Conservation (phyloP, 53 echinoderm and acorn worm genomes). For the Holothuria scabra region DNA sequence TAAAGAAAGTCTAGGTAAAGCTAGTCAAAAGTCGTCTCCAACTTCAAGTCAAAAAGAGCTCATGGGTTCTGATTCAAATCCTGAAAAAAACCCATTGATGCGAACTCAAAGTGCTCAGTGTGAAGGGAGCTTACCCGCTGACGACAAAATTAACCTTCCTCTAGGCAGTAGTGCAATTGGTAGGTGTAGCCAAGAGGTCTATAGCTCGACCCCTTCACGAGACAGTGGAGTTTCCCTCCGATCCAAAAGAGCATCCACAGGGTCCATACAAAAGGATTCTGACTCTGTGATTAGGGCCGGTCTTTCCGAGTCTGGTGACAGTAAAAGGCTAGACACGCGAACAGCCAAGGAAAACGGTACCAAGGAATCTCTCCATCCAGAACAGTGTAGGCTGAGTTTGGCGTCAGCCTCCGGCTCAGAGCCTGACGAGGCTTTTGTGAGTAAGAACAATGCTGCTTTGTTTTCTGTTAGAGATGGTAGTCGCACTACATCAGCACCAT, state of each 20-base stretch:
- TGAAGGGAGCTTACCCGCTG: slow-evolving; percentile 41
- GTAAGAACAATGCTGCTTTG: slow-evolving; percentile 54
- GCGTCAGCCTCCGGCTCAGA: slow-evolving; percentile 94
- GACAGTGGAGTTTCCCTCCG: slow-evolving; percentile 73
- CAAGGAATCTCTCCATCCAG: slow-evolving; percentile 58
- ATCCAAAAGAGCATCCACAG: slow-evolving; percentile 85
- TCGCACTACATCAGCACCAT: slow-evolving; percentile 22
- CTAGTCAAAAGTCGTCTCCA: slow-evolving; percentile 77
- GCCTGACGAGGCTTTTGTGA: slow-evolving; percentile 92
- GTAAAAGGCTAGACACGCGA: slow-evolving; percentile 44
- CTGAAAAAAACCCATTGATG: slow-evolving; percentile 81
- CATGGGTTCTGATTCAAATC: slow-evolving; percentile 46
- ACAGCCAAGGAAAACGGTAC: slow-evolving; percentile 53
- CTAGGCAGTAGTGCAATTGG: slow-evolving; percentile 16
- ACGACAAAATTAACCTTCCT: slow-evolving; percentile 16
- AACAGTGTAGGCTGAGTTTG: slow-evolving; percentile 83
- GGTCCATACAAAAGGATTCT: slow-evolving; percentile 85
- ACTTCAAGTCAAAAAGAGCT: slow-evolving; percentile 77
- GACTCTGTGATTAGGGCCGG: slow-evolving; percentile 64
- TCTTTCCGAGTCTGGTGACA: slow-evolving; percentile 63
- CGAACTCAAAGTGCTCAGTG: slow-evolving; percentile 89
- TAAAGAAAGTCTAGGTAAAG: slow-evolving; percentile 81
- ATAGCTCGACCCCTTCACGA: slow-evolving; percentile 56
- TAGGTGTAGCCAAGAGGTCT: slow-evolving; percentile 21
- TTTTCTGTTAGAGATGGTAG: slow-evolving; percentile 37